Base-by-base conservation (phyloP, 1,140 invertebrate species). In the Leguminivora glycinivorella region DNA sequence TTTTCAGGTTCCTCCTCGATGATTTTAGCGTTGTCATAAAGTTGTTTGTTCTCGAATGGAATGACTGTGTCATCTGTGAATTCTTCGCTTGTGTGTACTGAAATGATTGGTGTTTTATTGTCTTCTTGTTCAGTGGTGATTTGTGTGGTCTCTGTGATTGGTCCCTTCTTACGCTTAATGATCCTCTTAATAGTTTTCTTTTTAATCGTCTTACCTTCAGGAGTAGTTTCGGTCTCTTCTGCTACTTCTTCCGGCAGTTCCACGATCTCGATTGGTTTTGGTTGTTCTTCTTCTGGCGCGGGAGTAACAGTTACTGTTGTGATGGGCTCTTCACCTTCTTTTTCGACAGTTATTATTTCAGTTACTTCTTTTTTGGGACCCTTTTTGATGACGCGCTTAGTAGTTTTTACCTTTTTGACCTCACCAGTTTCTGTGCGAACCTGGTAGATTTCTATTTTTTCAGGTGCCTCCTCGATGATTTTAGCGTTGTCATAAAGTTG, bases 231-330 rank as follows among this genome's bases (percentile, higher is more conserved):
- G 43, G 71, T 68, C 56, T 74, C 71, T 3, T 73, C 70, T 4
- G 80, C 73, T 56, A 85, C 83, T 34, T 88, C 78, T 25, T 92
- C 83, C 2, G 85, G 73, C 17, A 84, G 84, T 81, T 93, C 92
- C 70, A 72, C 10, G 0, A 72, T 43, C 67, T 78, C 77, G 0
- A 70, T 34, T 0, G 66, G 43, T 31, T 6, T 12, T 40, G 6
- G 38, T 10, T 40, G 38, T 6, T 40, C 38, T 7, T 40, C 38
- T 12, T 40, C 38, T 6, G 38, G 38, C 1, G 38, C 10, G 5
- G 5, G 38, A 12, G 12, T 1, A 40, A 40, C 12, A 2, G 38
- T 40, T 1, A 40, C 38, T 40, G 38, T 40, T 6, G 38, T 40
- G 38, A 40, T 40, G 4, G 38, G 38, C 12, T 40, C 38, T 40